Evolutionary conservation across 2,113 vertebrate species (phyloP).

Genomic region (Galeopterus variegatus): DNA sequence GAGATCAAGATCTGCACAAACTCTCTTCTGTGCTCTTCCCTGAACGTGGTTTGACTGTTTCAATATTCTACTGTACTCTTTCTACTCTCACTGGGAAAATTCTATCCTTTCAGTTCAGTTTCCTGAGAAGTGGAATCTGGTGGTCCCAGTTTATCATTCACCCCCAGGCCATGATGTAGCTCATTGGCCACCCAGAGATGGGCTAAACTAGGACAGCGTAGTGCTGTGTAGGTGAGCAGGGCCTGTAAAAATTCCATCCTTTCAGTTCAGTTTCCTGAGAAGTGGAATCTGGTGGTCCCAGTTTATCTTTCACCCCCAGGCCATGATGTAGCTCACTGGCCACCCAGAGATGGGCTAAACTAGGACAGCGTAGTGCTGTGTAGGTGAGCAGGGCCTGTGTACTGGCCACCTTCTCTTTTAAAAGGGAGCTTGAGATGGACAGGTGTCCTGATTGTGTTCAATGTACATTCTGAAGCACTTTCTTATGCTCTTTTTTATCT

Average conservation of each 20-base stretch:
- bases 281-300: background rate
- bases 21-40: background rate
- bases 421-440: no score
- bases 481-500: background rate
- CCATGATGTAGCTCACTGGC: background rate
- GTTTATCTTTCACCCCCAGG: background rate
- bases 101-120: background rate
- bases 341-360: background rate
- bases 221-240: no score
- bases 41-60: background rate
- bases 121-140: background rate
- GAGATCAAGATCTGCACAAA: background rate
- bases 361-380: background rate
- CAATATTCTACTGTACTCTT: background rate
- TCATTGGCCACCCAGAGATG: background rate
- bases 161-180: accelerated
- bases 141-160: background rate
- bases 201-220: background rate
- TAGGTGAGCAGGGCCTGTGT: no score
- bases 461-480: background rate
- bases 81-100: background rate
- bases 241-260: background rate
- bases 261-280: background rate
- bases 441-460: background rate
- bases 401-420: no score